Evolutionary conservation across 1,140 invertebrate species (phyloP).

Genomic region (Hyposmocoma kahamanoa): DNA sequence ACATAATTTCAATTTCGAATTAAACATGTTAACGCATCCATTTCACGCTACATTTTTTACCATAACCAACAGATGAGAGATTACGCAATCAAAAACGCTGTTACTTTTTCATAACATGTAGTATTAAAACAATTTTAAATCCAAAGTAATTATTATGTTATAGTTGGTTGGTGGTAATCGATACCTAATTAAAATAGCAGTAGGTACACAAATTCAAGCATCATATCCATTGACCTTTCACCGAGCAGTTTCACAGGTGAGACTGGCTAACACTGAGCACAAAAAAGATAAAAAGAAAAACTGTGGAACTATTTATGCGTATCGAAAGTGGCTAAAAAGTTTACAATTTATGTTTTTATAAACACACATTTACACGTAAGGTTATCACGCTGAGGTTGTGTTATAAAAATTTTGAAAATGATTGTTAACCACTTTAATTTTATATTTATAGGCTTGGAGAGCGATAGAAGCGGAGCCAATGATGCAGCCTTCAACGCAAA

Average conservation of each 20-base stretch:
- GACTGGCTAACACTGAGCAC: not conserved
- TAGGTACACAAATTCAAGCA: not conserved
- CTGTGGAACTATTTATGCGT: not conserved
- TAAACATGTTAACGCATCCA: not conserved
- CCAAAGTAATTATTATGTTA: not conserved
- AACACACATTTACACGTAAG: too few relatives aligned
- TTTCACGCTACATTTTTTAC: not conserved
- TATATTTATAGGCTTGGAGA: conserved; percentile 68
- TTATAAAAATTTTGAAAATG: not conserved
- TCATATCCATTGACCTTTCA: not conserved
- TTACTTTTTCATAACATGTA: not conserved
- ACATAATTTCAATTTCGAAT: not conserved
- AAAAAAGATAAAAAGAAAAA: not conserved
- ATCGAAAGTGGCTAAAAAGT: not conserved
- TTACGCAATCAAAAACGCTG: not conserved
- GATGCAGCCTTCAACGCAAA: conserved; percentile 20
- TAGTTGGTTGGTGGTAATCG: not conserved
- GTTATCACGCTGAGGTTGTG: too few relatives aligned
- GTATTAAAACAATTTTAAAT: not conserved
- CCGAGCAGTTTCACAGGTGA: not conserved
- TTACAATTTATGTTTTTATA: too few relatives aligned
- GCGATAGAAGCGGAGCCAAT: conserved; percentile 40
- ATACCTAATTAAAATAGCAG: not conserved
- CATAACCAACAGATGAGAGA: not conserved
- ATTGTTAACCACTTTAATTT: not conserved